Evolutionary conservation across 64 coral and sea anemone species (phyloP).

Genomic region (Stichodactyla mertensii): DNA sequence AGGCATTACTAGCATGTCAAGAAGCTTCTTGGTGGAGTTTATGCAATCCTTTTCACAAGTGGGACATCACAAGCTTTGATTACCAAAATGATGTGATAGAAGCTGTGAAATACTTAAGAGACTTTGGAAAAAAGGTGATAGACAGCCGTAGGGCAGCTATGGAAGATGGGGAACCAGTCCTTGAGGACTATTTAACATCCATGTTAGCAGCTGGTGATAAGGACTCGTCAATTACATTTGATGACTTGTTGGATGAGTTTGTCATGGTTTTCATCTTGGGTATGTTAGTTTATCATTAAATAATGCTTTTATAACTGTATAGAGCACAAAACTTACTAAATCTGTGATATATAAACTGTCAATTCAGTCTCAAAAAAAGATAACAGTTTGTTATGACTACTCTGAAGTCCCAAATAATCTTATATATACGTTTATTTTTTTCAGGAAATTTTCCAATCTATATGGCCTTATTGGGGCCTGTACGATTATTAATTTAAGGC

Average conservation of each 20-base stretch:
- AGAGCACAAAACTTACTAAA: no score
- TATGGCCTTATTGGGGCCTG: no score
- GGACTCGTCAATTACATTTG: constrained; percentile 37
- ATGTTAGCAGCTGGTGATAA: constrained; percentile 34
- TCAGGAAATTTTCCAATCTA: no score
- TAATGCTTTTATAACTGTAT: no score
- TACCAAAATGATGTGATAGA: constrained; percentile 69
- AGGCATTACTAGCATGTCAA: constrained; percentile 28
- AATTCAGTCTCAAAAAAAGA: no score
- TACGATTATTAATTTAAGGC: no score
- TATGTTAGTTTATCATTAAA: constrained; percentile 9
- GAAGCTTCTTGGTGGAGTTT: constrained; percentile 26
- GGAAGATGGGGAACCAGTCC: constrained; percentile 13
- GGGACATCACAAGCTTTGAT: constrained; percentile 56
- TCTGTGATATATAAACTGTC: no score
- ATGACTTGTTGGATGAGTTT: constrained; percentile 82
- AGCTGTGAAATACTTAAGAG: constrained; percentile 75
- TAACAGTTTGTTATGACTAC: no score
- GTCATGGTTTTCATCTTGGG: constrained; percentile 69
- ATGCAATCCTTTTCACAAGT: constrained; percentile 13
- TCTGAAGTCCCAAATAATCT: no score
- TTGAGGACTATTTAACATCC: constrained; percentile 46
- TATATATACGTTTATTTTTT: no score
- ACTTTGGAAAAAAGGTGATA: constrained; percentile 74
- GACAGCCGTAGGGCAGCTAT: constrained; percentile 55